Conservation (phyloP, 2,888 invertebrate genomes). For the Suillia variegata region DNA sequence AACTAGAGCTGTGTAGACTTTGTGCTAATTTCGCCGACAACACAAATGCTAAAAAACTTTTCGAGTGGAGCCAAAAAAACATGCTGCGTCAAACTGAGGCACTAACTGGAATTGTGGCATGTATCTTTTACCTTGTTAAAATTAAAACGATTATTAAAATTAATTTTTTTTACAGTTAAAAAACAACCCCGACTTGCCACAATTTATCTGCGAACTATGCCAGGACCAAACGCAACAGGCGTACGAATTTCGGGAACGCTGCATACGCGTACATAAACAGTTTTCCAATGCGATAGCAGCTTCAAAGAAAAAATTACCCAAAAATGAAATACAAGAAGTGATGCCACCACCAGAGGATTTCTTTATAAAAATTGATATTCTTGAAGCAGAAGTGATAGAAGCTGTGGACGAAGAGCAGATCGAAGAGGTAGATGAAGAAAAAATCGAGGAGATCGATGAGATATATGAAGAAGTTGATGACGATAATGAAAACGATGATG, state of each 20-base stretch:
- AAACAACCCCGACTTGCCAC: conserved; percentile 25
- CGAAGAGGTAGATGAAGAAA: too few species aligned
- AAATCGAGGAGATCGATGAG: too few species aligned
- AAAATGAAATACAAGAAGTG: too few species aligned
- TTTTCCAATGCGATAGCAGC: not conserved
- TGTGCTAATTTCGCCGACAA: too few species aligned
- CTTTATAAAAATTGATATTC: too few species aligned
- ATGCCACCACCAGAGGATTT: too few species aligned
- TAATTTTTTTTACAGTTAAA: conserved; percentile 29
- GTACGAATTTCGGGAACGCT: conserved; percentile 17
- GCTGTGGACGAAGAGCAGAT: not conserved
- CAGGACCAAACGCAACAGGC: conserved; percentile 9
- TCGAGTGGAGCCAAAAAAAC: conserved; percentile 21
- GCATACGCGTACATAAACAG: conserved; percentile 7
- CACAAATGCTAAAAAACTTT: conserved; percentile 26
- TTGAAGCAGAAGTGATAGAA: too few species aligned
- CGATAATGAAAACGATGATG: too few species aligned
- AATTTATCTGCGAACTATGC: conserved; percentile 28
- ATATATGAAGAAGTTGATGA: too few species aligned
- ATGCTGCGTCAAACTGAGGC: conserved; percentile 24
- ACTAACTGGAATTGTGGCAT: conserved; percentile 25
- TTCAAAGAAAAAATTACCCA: not conserved
- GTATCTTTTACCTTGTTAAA: not conserved
- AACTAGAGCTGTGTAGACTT: too few species aligned
- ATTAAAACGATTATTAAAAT: not conserved